Evolutionary conservation across 2,888 invertebrate genomes (phyloP).

Genomic region (Epistrophe eligans): DNA sequence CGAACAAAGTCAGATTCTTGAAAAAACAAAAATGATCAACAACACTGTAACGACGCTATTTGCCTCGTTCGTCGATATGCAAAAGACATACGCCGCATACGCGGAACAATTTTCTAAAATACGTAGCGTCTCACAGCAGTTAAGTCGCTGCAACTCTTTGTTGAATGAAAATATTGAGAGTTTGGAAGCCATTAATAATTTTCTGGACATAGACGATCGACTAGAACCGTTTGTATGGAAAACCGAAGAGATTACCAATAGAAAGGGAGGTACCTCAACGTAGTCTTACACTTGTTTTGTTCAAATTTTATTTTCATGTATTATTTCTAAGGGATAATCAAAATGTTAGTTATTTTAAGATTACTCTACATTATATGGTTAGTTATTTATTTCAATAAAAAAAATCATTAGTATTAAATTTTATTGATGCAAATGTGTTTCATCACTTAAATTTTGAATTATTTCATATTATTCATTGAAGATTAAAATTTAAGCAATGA

Average conservation of each 20-base stretch:
- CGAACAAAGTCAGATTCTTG: slow-evolving; percentile 90
- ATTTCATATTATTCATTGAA: background rate
- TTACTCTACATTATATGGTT: background rate
- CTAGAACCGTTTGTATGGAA: slow-evolving; percentile 96
- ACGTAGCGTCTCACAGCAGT: slow-evolving; percentile 91
- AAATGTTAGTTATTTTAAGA: slow-evolving; percentile 18
- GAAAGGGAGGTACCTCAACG: slow-evolving; percentile 32
- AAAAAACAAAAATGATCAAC: slow-evolving; percentile 90
- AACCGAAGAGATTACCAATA: slow-evolving; percentile 84
- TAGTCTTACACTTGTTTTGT: slow-evolving; percentile 2
- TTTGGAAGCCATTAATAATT: slow-evolving; percentile 92
- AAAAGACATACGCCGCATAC: slow-evolving; percentile 92
- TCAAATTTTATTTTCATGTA: slow-evolving; percentile 1
- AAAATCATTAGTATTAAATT: background rate
- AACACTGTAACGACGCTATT: slow-evolving; percentile 89
- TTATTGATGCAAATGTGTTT: slow-evolving; percentile 19
- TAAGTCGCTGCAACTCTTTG: slow-evolving; percentile 91
- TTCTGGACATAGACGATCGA: slow-evolving; percentile 92
- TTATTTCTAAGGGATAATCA: slow-evolving; percentile 18
- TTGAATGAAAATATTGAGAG: slow-evolving; percentile 94
- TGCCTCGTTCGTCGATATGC: slow-evolving; percentile 89
- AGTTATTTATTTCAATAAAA: slow-evolving; percentile 35
- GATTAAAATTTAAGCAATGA: background rate
- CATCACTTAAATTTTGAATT: slow-evolving; percentile 6
- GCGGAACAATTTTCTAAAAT: slow-evolving; percentile 94